A percentile compares a stretch with the other conserved stretches of the same genome.
phyloP scores from a whole-genome alignment of 2,888 invertebrate genomes.

The Gymnocheta viridis region DNA sequence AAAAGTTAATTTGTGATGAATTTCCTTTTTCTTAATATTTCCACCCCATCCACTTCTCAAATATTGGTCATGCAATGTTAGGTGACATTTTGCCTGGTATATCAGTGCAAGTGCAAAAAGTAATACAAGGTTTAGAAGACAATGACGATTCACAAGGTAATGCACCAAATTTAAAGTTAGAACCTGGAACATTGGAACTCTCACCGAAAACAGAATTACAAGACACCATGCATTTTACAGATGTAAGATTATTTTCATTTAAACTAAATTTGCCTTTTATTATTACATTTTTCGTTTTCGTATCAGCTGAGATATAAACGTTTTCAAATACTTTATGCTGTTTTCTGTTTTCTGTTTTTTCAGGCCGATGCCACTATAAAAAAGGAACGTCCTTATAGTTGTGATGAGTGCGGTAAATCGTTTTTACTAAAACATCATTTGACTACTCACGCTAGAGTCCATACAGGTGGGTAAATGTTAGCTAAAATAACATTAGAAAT shows the following conservation, averaged over 20 bases:
- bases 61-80: constrained; percentile 79
- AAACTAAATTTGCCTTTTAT: neutral
- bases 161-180: constrained; percentile 82
- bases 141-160: constrained; percentile 82
- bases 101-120: constrained; percentile 82
- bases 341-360: constrained; percentile 51
- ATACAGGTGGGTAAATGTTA: constrained; percentile 84
- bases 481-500: neutral
- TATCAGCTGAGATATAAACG: neutral
- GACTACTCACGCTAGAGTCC: constrained; percentile 91
- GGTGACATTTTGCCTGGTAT: constrained; percentile 82
- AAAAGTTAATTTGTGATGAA: constrained; percentile 47
- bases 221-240: constrained; percentile 80
- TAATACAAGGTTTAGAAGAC: constrained; percentile 82
- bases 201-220: constrained; percentile 82
- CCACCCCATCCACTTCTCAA: constrained; percentile 68
- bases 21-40: constrained; percentile 13
- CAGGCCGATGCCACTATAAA: constrained; percentile 81
- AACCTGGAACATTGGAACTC: constrained; percentile 82
- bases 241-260: constrained; percentile 74
- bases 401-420: constrained; percentile 92
- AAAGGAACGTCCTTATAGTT: constrained; percentile 91
- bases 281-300: neutral
- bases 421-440: constrained; percentile 92
- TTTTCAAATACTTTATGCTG: neutral